Base-by-base conservation (phyloP, 2,888 invertebrate species). In the Pristionchus arcanus region DNA sequence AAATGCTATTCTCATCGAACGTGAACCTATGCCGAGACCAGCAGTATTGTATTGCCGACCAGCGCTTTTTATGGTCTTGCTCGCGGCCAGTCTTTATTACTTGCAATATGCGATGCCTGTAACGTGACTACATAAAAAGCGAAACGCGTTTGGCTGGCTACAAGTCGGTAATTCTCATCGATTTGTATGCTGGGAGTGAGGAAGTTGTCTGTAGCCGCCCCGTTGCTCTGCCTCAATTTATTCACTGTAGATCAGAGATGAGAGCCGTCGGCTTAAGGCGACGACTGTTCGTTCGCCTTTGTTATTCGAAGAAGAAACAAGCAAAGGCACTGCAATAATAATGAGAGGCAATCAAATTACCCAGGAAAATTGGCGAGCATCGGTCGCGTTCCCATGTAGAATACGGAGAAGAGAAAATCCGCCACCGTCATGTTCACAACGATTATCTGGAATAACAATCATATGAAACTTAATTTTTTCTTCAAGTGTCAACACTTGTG, bases 401-500 rank as follows among this genome's bases (percentile, higher is more conserved):
- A 92, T 11, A 94, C 90, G 86, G 95, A 94, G 90, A 94, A 93
- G 66, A 94, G 84, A 28, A 95, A 91, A 91, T 95, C 95, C 9
- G 95, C 94, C 25, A 93, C 91, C n/a, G 95, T 94, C 95, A 95
- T 95, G 92, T 95, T 94, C 63, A 95, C 94, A 13, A 95, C 94
- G 89, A 95, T 93, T 55, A 95, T 94, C 94, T 94, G 77, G 53
- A 92, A 89, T 37, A 71, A 25, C 11, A 49, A 49, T 49, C 42
- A 9, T 49, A 49, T 11, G 42, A 49, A 49, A 49, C 28, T 11
- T 28, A 25, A 0, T 13, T 28, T 28, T 66, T 7, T 9, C 28
- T 28, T 2, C 28, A 59, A 0, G 21, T 59, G 25, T 59, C 25
- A 59, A 21, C 25, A 59, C 0, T 25, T 2, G 13, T 2, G 19